A percentile compares a stretch with the other conserved stretches of the same genome.
Evolutionary conservation across 2,797 vertebrate species (phyloP).

Genomic region (Typhlichthys subterraneus): DNA sequence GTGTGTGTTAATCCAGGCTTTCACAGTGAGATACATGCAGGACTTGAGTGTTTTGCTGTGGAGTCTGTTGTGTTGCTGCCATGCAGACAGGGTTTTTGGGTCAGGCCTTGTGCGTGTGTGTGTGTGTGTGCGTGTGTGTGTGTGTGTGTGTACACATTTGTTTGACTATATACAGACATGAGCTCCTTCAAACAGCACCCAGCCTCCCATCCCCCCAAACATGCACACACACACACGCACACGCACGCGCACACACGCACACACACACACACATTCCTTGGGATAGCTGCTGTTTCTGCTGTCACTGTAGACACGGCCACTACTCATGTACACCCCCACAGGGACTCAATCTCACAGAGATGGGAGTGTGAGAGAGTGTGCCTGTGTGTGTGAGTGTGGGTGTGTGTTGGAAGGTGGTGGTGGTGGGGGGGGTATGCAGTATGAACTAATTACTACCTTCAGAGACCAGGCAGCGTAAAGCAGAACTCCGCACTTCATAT

Average conservation of each 20-base stretch:
- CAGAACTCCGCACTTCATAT: background rate
- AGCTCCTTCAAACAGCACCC: constrained; percentile 1
- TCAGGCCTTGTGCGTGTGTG: constrained; percentile 70
- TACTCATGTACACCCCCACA: constrained; percentile 29
- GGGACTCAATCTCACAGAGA: constrained; percentile 25
- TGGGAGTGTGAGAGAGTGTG: background rate
- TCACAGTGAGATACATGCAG: constrained; percentile 40
- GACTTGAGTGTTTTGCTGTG: constrained; percentile 45
- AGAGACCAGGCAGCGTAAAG: constrained; percentile 5
- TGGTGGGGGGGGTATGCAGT: constrained; percentile 1
- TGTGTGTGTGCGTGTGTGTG: constrained; percentile 37
- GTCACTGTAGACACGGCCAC: constrained; percentile 21
- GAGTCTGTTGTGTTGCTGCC: constrained; percentile 50
- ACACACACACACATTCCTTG: constrained; percentile 5
- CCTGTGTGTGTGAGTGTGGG: too few species aligned
- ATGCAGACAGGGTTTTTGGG: constrained; percentile 73
- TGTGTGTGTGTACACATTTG: constrained; percentile 25
- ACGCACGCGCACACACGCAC: background rate
- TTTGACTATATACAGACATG: constrained; percentile 15
- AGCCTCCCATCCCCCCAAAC: background rate
- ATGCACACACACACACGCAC: constrained; percentile 2
- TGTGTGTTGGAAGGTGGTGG: too few species aligned
- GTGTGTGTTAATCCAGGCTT: constrained; percentile 57
- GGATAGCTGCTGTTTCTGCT: constrained; percentile 28
- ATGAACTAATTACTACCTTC: constrained; percentile 44